Evolutionary conservation across 1,140 invertebrate species (phyloP).

Genomic region (Aleiodes sp.): DNA sequence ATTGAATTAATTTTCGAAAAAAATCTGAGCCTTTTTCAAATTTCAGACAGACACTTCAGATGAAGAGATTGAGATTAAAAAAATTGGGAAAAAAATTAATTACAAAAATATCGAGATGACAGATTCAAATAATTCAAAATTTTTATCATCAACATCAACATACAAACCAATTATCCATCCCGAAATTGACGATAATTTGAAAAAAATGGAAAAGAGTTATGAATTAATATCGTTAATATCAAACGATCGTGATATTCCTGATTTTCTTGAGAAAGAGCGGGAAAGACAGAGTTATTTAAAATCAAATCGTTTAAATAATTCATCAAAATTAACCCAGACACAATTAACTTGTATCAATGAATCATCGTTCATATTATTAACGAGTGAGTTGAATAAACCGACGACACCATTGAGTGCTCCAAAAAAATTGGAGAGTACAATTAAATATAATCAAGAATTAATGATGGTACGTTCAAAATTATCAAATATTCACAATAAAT

Average conservation of each 20-base stretch:
- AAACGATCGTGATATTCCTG: conserved; percentile 49
- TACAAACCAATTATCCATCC: too few species aligned
- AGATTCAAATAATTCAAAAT: not conserved
- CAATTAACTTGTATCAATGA: conserved; percentile 37
- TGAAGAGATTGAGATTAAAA: not conserved
- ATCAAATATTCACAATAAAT: conserved; percentile 49
- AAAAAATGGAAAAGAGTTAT: conserved; percentile 25
- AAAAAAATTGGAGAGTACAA: not conserved
- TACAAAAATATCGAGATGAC: not conserved
- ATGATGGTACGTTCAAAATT: conserved; percentile 43
- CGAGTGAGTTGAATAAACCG: conserved; percentile 34
- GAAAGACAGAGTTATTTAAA: conserved; percentile 31
- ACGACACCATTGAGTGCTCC: conserved; percentile 29
- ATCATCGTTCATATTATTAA: conserved; percentile 25
- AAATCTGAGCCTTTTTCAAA: too few species aligned
- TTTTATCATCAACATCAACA: too few species aligned
- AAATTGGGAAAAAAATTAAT: not conserved
- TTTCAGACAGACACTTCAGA: too few species aligned
- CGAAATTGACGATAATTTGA: not conserved
- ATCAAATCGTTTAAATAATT: not conserved
- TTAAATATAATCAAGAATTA: conserved; percentile 40
- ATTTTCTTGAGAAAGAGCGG: conserved; percentile 40
- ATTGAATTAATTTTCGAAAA: too few species aligned
- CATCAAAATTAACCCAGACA: conserved; percentile 42
- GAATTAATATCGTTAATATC: conserved; percentile 25